Conservation (phyloP, 2,888 invertebrate species). For the Margaritifera margaritifera region DNA sequence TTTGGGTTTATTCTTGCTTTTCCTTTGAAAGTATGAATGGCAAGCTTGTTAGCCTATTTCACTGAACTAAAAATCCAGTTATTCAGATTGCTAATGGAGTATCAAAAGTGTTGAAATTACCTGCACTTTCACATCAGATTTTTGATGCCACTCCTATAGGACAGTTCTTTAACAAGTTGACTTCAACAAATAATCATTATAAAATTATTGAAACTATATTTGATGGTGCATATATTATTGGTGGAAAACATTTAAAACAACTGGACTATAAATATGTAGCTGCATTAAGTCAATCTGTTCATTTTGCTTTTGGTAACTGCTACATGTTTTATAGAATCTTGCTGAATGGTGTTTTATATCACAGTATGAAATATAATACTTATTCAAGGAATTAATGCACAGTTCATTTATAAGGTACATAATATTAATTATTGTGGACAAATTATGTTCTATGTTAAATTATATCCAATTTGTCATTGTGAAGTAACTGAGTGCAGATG, state of each 20-base stretch:
- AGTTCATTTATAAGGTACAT: no score
- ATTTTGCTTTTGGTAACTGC: no score
- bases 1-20: slow-evolving; percentile 33
- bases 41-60: slow-evolving; percentile 23
- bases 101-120: slow-evolving; percentile 20
- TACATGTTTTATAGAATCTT: no score
- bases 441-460: no score
- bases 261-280: no score
- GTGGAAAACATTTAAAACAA: slow-evolving; percentile 1
- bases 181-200: slow-evolving; percentile 8
- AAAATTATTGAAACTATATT: slow-evolving; percentile 9
- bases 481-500: no score
- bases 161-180: slow-evolving; percentile 13
- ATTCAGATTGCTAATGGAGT: slow-evolving; percentile 27
- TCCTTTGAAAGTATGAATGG: slow-evolving; percentile 35
- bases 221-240: slow-evolving; percentile 13
- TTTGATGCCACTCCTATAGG: not conserved
- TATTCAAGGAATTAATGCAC: no score
- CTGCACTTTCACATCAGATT: slow-evolving; percentile 10
- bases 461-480: no score
- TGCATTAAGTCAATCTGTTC: no score
- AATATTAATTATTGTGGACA: no score
- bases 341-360: no score
- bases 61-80: slow-evolving; percentile 25
- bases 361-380: no score